A percentile compares a stretch with the other conserved stretches of the same genome.
These are phyloP conservation scores for Caerostris darwini DNA, from an alignment of 1,140 invertebrate genomes.

Conservation along the genomic window DNA sequence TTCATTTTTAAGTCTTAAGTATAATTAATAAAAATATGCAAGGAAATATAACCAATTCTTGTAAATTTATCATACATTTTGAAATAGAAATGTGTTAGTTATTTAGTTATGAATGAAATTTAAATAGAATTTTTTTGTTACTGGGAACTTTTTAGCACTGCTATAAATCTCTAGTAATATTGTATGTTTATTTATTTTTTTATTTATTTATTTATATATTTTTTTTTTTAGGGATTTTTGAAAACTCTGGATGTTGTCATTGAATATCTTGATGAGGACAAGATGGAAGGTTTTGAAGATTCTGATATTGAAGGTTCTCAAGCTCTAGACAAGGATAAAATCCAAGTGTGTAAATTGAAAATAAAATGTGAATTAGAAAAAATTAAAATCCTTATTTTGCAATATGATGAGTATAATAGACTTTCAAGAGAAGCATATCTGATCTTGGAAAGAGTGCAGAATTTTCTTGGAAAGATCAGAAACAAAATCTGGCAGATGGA, in stretches of 20 bases:
- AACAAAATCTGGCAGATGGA: neutral
- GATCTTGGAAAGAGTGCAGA: neutral
- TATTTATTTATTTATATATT: neutral
- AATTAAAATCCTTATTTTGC: neutral
- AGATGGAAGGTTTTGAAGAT: neutral
- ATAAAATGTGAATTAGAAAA: neutral
- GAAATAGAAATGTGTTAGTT: neutral
- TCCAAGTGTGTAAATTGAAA: conserved; percentile 3
- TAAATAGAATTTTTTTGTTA: too few species aligned
- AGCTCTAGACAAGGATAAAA: neutral
- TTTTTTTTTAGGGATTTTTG: neutral
- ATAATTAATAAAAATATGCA: too few species aligned
- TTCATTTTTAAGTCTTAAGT: too few species aligned
- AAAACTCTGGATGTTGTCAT: conserved; percentile 2
- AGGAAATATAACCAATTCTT: neutral
- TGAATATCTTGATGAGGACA: neutral
- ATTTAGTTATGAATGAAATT: neutral
- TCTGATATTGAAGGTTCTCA: neutral
- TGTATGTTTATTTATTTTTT: neutral
- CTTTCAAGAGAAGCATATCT: neutral
- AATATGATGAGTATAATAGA: conserved; percentile 24
- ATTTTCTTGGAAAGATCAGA: neutral
- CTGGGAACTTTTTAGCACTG: neutral
- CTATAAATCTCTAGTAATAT: neutral
- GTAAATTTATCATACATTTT: neutral